phyloP scores from a whole-genome alignment of 2,888 invertebrate species.

The Ornithoptera priamus region DNA sequence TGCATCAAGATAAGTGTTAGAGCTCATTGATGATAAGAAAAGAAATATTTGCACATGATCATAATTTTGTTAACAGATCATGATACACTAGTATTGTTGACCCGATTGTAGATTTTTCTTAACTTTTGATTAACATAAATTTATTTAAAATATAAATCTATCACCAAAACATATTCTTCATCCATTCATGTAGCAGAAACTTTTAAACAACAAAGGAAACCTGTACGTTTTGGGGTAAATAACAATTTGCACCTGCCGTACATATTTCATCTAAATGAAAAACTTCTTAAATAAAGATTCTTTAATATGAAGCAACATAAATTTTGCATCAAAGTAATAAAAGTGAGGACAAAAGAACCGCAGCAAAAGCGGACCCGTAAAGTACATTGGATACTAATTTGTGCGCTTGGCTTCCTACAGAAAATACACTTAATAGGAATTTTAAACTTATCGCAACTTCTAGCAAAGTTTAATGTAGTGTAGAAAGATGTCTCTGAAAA shows the following conservation, averaged over 20 bases:
- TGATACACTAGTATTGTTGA: no score
- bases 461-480: not conserved
- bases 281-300: not conserved
- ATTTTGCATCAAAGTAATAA: slow-evolving; percentile 6
- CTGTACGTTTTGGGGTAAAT: not conserved
- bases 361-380: slow-evolving; percentile 9
- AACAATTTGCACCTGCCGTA: slow-evolving; percentile 1
- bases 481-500: not conserved
- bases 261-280: not conserved
- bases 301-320: slow-evolving; percentile 2
- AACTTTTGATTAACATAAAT: not conserved
- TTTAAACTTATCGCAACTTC: not conserved
- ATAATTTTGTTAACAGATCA: no score
- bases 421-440: not conserved
- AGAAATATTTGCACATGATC: no score
- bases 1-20: no score
- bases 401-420: not conserved
- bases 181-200: not conserved
- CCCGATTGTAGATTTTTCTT: no score
- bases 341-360: not conserved
- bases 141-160: not conserved
- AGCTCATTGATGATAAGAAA: no score
- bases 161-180: not conserved
- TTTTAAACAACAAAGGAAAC: not conserved
- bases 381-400: slow-evolving; percentile 1